phyloP scores from a whole-genome alignment of 2,113 vertebrate genomes.

The Raja brachyura region DNA sequence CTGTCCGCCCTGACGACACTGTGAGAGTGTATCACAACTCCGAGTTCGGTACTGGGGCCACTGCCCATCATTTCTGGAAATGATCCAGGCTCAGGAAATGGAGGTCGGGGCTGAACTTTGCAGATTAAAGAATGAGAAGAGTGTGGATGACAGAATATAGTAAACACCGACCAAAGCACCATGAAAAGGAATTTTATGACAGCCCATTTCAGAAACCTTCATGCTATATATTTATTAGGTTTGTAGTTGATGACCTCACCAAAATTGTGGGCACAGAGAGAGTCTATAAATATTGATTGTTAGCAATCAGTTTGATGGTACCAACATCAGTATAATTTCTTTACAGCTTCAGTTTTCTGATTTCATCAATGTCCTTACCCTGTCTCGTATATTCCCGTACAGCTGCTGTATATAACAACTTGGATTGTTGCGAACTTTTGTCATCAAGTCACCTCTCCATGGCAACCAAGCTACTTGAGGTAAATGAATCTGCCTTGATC shows the following conservation, averaged over 20 bases:
- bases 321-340: background rate
- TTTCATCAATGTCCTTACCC: background rate
- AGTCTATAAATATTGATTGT: background rate
- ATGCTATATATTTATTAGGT: background rate
- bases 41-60: too few species aligned
- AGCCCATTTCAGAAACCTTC: background rate
- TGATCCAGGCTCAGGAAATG: too few species aligned
- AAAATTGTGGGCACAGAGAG: background rate
- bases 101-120: too few species aligned
- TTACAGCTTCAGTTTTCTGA: background rate
- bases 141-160: too few species aligned
- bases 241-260: background rate
- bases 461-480: conserved; percentile 75
- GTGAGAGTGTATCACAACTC: too few species aligned
- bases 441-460: conserved; percentile 64
- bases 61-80: too few species aligned
- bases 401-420: conserved; percentile 73
- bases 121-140: too few species aligned
- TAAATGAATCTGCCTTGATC: conserved; percentile 44
- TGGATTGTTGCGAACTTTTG: conserved; percentile 73
- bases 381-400: conserved; percentile 44
- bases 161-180: too few species aligned
- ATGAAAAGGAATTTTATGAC: too few species aligned
- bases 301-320: background rate
- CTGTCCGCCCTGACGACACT: too few species aligned